phyloP scores from a whole-genome alignment of 1,140 invertebrate species.

The Solenopsis fugax region DNA sequence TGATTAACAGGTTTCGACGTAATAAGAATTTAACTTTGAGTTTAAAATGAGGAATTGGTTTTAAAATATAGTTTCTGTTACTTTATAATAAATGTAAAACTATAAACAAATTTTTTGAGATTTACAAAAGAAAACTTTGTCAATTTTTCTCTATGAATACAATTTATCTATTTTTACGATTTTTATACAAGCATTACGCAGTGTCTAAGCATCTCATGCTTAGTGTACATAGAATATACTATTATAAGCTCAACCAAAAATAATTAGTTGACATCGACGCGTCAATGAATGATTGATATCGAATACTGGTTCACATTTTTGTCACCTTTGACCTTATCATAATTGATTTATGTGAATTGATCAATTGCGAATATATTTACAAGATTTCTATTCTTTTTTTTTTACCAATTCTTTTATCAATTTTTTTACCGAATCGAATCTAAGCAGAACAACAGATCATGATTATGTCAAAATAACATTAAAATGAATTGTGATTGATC shows the following conservation, averaged over 20 bases:
- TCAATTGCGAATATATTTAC: not conserved
- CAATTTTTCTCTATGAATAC: not conserved
- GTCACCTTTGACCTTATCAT: not conserved
- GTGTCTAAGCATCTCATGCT: constrained; percentile 32
- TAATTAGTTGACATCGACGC: not conserved
- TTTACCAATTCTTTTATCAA: no score
- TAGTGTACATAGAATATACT: constrained; percentile 24
- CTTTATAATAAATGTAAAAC: not conserved
- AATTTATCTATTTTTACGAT: constrained; percentile 17
- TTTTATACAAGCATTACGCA: constrained; percentile 26
- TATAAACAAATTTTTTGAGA: constrained; percentile 9
- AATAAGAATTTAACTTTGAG: not conserved
- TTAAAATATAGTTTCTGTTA: not conserved
- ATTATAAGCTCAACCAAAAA: not conserved
- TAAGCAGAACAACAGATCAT: no score
- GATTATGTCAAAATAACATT: no score
- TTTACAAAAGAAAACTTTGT: not conserved
- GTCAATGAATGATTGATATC: not conserved
- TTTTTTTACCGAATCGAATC: no score
- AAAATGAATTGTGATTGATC: no score
- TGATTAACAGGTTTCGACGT: not conserved
- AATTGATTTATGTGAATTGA: not conserved
- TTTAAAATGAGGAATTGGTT: not conserved
- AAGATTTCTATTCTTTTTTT: not conserved
- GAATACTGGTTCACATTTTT: not conserved